phyloP scores from a whole-genome alignment of 2,888 invertebrate genomes.

The Bombylius discolor region DNA sequence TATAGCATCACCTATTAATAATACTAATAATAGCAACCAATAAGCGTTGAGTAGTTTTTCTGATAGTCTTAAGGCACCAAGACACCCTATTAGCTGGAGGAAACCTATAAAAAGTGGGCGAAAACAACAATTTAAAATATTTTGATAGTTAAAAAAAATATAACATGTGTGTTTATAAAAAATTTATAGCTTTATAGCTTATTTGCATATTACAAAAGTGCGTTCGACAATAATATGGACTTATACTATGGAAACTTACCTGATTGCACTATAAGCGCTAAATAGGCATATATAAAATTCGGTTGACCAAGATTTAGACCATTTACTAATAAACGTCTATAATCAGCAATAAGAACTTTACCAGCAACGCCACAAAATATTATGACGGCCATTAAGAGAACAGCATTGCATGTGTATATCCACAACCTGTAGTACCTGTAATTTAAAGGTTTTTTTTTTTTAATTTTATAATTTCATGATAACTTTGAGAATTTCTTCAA shows the following conservation, averaged over 20 bases:
- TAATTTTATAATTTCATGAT: too few relatives aligned
- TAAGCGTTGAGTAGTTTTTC: slow-evolving; percentile 71
- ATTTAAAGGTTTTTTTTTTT: too few relatives aligned
- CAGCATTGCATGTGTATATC: slow-evolving; percentile 87
- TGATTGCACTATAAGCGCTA: slow-evolving; percentile 62
- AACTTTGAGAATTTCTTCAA: too few relatives aligned
- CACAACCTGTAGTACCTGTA: slow-evolving; percentile 73
- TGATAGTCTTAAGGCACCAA: slow-evolving; percentile 67
- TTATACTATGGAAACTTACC: slow-evolving; percentile 23
- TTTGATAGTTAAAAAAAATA: too few relatives aligned
- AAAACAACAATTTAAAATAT: too few relatives aligned
- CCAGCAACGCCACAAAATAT: slow-evolving; percentile 67
- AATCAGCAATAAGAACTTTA: slow-evolving; percentile 54
- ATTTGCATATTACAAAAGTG: too few relatives aligned
- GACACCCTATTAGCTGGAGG: slow-evolving; percentile 64
- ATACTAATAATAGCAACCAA: slow-evolving; percentile 64
- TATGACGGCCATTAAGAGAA: slow-evolving; percentile 67
- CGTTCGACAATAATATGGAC: too few relatives aligned
- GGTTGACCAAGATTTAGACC: slow-evolving; percentile 66
- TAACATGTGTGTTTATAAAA: too few relatives aligned
- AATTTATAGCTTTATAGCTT: too few relatives aligned
- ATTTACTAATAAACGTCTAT: slow-evolving; percentile 56
- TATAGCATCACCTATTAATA: slow-evolving; percentile 71
- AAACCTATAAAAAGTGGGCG: slow-evolving; percentile 30
- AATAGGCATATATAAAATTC: slow-evolving; percentile 71